phyloP scores from a whole-genome alignment of 2,113 vertebrate genomes.

The Pluvianellus socialis region DNA sequence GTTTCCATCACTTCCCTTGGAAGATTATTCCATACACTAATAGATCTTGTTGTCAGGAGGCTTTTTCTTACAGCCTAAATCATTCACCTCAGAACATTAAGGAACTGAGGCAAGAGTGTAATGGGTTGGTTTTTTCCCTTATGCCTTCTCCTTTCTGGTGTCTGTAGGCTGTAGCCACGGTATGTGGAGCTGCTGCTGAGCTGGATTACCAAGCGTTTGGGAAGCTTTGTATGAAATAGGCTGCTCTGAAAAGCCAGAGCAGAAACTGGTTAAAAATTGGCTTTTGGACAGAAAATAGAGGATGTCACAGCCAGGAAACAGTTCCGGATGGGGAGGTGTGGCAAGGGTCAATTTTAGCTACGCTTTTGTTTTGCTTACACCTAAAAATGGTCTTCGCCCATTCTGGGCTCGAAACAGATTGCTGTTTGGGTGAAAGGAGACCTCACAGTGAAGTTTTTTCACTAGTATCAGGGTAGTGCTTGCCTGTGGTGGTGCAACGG shows the following conservation, averaged over 20 bases:
- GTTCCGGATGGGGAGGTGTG: not conserved
- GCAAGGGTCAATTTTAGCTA: not conserved
- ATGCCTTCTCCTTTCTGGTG: not conserved
- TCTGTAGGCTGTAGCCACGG: not conserved
- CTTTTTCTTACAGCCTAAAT: slow-evolving; percentile 38
- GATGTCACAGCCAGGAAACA: not conserved
- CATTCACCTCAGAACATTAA: slow-evolving; percentile 41
- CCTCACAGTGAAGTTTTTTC: not conserved
- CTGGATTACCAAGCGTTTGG: not conserved
- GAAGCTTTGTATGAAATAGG: not conserved
- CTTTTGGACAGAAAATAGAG: not conserved
- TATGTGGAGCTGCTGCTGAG: not conserved
- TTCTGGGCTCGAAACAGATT: not conserved
- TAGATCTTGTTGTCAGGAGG: slow-evolving; percentile 59
- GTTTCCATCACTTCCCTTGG: slow-evolving; percentile 62
- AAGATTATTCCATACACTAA: slow-evolving; percentile 53
- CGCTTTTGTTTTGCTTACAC: not conserved
- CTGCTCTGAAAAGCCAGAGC: not conserved
- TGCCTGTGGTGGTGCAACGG: not conserved
- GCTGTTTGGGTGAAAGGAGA: not conserved
- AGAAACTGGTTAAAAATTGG: not conserved
- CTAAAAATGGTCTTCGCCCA: not conserved
- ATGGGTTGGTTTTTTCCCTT: not conserved
- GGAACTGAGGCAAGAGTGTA: slow-evolving; percentile 12
- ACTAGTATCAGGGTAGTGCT: not conserved